These are phyloP conservation scores for Glyphotaelius pellucidus DNA, from an alignment of 2,888 invertebrate species.

Conservation along the genomic window DNA sequence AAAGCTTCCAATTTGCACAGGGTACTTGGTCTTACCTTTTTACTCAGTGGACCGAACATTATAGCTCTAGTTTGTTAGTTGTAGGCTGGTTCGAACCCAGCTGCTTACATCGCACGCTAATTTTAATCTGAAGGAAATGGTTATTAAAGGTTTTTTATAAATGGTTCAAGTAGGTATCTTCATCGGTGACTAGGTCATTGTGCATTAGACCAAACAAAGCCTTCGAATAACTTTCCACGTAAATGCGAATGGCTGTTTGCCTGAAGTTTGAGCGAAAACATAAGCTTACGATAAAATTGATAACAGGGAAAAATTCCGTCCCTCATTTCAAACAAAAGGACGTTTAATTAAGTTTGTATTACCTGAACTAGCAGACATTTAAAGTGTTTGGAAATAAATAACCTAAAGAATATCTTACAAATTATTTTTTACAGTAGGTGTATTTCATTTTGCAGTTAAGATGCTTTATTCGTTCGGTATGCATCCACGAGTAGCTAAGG, in stretches of 20 bases:
- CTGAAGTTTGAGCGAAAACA: background rate
- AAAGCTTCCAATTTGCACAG: background rate
- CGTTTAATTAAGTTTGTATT: background rate
- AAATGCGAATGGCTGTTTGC: background rate
- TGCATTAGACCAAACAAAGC: background rate
- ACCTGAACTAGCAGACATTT: background rate
- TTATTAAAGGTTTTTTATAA: conserved; percentile 23
- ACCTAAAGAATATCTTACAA: background rate
- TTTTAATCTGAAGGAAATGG: conserved; percentile 42
- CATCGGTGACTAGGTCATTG: background rate
- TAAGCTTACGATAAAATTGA: background rate
- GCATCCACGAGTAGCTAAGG: conserved; percentile 17
- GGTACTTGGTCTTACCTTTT: background rate
- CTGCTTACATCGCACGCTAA: conserved; percentile 36
- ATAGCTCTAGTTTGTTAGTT: background rate
- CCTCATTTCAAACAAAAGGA: too few species aligned
- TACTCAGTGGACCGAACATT: background rate
- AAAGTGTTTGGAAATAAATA: background rate
- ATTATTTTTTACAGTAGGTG: conserved; percentile 7
- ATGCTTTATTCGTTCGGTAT: background rate
- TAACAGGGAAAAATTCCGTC: background rate
- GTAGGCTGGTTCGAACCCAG: background rate
- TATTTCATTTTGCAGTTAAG: background rate
- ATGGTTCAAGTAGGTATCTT: background rate
- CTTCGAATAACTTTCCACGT: background rate